Percentiles rank a stretch among this genome's conserved stretches.
Evolutionary conservation across 1,140 invertebrate genomes (phyloP).

Genomic region (Colletes gigas): DNA sequence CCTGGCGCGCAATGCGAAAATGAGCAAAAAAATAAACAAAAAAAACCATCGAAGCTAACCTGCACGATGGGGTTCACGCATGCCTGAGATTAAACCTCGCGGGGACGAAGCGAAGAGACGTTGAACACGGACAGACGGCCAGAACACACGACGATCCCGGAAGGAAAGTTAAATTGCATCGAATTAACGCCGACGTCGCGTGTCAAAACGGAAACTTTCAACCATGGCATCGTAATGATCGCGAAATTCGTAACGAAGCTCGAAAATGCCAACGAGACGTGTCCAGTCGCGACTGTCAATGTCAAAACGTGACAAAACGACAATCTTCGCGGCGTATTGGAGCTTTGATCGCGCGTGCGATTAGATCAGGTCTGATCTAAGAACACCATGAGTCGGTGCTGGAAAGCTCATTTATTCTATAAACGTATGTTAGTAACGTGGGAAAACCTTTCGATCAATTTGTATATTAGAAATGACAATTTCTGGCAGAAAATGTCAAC

Average conservation of each 20-base stretch:
- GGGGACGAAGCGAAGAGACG: constrained; percentile 26
- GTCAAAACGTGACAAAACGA: neutral
- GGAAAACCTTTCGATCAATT: too few species aligned
- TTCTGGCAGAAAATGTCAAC: too few species aligned
- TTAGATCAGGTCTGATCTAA: too few species aligned
- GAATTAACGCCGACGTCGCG: constrained; percentile 63
- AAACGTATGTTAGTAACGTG: too few species aligned
- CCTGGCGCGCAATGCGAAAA: constrained; percentile 5
- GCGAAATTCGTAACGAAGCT: neutral
- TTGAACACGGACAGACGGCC: constrained; percentile 36
- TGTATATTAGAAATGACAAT: too few species aligned
- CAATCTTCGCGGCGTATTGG: neutral
- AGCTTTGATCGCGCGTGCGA: too few species aligned
- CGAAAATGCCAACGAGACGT: neutral
- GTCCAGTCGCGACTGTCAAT: neutral
- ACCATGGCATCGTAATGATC: constrained; percentile 21
- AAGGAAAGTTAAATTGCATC: constrained; percentile 76
- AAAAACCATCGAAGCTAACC: constrained; percentile 62
- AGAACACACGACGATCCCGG: constrained; percentile 70
- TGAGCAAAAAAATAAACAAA: neutral
- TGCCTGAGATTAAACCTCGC: constrained; percentile 57
- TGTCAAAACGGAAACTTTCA: constrained; percentile 30
- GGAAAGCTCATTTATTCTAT: too few species aligned
- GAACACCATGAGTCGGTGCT: too few species aligned
- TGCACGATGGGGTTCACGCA: constrained; percentile 61